Percentiles rank a stretch among this genome's conserved stretches.
These are phyloP conservation scores for Azorinus chamasolen DNA, from an alignment of 2,888 invertebrate genomes.

Conservation along the genomic window DNA sequence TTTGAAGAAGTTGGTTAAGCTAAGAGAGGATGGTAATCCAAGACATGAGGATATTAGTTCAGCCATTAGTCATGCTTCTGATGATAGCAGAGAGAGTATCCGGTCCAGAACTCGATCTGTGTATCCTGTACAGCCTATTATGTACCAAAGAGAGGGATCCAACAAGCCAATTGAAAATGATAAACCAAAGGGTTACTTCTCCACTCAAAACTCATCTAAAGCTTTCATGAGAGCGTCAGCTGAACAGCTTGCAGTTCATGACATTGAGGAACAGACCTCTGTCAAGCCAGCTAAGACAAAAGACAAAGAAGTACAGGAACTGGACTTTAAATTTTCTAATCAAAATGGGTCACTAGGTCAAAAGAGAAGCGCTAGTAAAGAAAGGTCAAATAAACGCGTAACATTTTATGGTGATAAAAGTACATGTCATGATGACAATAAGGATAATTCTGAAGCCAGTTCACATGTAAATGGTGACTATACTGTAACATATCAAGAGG, in stretches of 20 bases:
- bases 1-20: constrained; percentile 55
- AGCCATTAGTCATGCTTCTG: background rate
- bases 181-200: constrained; percentile 6
- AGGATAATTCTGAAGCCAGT: background rate
- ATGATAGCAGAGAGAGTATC: background rate
- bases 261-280: constrained; percentile 21
- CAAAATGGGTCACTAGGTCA: constrained; percentile 52
- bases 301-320: constrained; percentile 24
- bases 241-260: constrained; percentile 23
- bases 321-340: constrained; percentile 56
- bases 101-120: constrained; percentile 11
- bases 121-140: constrained; percentile 9
- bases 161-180: background rate
- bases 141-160: background rate
- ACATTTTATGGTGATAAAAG: constrained; percentile 37
- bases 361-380: constrained; percentile 53
- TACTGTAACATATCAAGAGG: too few relatives aligned
- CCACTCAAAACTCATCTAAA: constrained; percentile 8
- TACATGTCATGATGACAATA: background rate
- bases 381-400: constrained; percentile 53
- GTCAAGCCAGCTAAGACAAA: constrained; percentile 7
- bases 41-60: background rate
- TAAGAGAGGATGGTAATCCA: constrained; percentile 44
- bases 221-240: constrained; percentile 34
- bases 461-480: too few relatives aligned